Conservation (phyloP, 1,140 invertebrate genomes). For the Lordiphosa stackelbergi region DNA sequence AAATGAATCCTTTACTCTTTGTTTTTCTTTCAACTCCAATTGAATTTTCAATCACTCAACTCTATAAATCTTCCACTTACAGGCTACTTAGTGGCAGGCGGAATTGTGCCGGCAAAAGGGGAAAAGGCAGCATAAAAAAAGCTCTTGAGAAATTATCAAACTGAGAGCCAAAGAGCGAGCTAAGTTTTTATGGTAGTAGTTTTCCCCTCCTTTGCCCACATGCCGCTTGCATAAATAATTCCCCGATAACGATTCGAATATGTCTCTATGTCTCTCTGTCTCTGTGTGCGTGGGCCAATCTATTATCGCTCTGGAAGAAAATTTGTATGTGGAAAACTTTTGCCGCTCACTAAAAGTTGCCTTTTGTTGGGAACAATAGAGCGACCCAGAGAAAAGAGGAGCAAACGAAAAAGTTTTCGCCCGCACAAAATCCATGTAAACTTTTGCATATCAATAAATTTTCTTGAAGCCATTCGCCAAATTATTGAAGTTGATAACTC, state of each 20-base stretch:
- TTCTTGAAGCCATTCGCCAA: constrained; percentile 33
- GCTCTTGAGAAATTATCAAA: constrained; percentile 67
- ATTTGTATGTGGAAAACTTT: constrained; percentile 72
- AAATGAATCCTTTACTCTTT: constrained; percentile 35
- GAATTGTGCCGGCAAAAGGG: constrained; percentile 17
- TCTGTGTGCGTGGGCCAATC: constrained; percentile 47
- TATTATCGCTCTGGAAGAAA: constrained; percentile 67
- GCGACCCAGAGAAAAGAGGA: constrained; percentile 32
- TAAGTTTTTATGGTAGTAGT: constrained; percentile 8
- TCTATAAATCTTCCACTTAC: constrained; percentile 49
- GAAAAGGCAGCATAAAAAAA: constrained; percentile 16
- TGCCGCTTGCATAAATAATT: constrained; percentile 67
- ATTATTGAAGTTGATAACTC: constrained; percentile 70
- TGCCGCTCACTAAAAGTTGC: constrained; percentile 68
- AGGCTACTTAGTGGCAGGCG: constrained; percentile 40
- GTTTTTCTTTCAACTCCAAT: constrained; percentile 13
- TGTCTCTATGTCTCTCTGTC: constrained; percentile 19
- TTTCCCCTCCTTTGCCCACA: constrained; percentile 27
- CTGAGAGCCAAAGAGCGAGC: constrained; percentile 27
- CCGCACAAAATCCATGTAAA: constrained; percentile 45
- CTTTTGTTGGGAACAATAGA: constrained; percentile 69
- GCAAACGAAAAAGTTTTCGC: constrained; percentile 39
- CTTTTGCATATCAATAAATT: constrained; percentile 74
- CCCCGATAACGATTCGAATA: constrained; percentile 63
- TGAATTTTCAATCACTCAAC: constrained; percentile 32